A percentile compares a stretch with the other conserved stretches of the same genome.
Evolutionary conservation across 2,797 vertebrate genomes (phyloP).

Genomic region (Poeciliopsis infans): DNA sequence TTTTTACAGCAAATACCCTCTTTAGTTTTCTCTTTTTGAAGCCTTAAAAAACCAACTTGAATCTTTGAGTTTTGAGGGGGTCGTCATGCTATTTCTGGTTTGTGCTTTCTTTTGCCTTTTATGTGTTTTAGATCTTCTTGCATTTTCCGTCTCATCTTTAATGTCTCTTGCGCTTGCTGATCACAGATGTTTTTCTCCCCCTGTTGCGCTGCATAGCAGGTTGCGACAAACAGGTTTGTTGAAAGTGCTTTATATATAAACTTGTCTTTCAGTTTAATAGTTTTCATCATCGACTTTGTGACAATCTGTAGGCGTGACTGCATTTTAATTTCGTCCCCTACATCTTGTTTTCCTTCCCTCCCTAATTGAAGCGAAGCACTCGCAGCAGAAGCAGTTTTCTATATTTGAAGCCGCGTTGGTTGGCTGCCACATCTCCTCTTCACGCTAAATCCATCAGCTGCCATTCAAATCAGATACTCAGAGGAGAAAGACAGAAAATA

Average conservation of each 20-base stretch:
- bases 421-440: conserved; percentile 51
- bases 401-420: conserved; percentile 51
- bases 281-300: conserved; percentile 45
- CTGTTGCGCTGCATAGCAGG: conserved; percentile 4
- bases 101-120: conserved; percentile 15
- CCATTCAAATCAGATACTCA: conserved; percentile 56
- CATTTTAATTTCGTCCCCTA: conserved; percentile 43
- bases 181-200: conserved; percentile 6
- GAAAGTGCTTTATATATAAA: conserved; percentile 55
- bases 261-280: conserved; percentile 45
- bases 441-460: conserved; percentile 46
- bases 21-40: conserved; percentile 7
- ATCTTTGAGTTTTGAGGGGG: conserved; percentile 23
- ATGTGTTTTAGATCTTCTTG: conserved; percentile 21
- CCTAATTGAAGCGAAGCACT: conserved; percentile 46
- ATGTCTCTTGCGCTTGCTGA: conserved; percentile 14
- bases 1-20: not conserved
- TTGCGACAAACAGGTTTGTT: conserved; percentile 36
- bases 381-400: conserved; percentile 26
- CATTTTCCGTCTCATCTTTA: conserved; percentile 27
- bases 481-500: conserved; percentile 54
- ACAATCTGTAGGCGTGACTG: conserved; percentile 51
- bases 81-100: conserved; percentile 6
- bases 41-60: not conserved
- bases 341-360: conserved; percentile 38